Conservation (phyloP, 92 coral and sea anemone species). For the Zoanthus gigantus region DNA sequence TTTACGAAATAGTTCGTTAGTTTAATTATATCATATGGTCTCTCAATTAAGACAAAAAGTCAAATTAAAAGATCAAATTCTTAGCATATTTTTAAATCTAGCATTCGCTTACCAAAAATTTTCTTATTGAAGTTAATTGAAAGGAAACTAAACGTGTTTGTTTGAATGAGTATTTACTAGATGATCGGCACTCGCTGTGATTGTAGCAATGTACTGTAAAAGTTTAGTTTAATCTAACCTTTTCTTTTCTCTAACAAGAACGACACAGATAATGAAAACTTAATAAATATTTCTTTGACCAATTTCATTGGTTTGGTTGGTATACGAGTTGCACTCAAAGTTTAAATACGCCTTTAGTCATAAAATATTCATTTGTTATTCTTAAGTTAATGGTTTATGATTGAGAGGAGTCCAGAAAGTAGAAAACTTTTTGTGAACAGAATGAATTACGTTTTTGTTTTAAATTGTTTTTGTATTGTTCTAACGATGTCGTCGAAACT, state of each 20-base stretch:
- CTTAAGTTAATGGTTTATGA: background rate
- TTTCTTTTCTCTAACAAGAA: background rate
- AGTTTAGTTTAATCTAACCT: background rate
- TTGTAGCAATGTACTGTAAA: background rate
- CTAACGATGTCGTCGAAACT: too few species aligned
- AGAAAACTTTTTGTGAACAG: too few species aligned
- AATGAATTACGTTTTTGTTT: too few species aligned
- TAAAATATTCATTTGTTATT: conserved; percentile 8
- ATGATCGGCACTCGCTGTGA: conserved; percentile 6
- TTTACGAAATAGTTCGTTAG: too few species aligned
- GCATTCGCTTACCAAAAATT: background rate
- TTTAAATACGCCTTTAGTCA: background rate
- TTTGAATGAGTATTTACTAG: background rate
- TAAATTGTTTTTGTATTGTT: too few species aligned
- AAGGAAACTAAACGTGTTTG: background rate
- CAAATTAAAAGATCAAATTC: background rate
- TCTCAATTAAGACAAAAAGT: too few species aligned
- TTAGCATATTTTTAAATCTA: background rate
- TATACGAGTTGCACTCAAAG: background rate
- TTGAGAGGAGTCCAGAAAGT: background rate
- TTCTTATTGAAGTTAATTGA: background rate
- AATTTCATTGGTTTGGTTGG: background rate
- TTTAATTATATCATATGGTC: too few species aligned
- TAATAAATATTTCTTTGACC: background rate
- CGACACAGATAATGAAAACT: background rate